Conservation (phyloP, 2,888 invertebrate genomes). For the Rhaphigaster nebulosa region DNA sequence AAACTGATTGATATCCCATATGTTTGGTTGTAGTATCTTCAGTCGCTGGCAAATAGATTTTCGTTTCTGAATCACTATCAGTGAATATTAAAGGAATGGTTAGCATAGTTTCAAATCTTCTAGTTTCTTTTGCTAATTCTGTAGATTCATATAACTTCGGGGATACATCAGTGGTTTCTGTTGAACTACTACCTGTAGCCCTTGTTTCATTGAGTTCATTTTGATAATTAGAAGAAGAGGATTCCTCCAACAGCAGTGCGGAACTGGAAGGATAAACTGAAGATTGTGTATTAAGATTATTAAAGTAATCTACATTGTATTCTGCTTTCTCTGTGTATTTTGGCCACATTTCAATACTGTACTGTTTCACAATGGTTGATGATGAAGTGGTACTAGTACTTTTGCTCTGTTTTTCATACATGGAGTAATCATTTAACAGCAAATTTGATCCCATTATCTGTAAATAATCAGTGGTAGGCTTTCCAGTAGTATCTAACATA, state of each 20-base stretch:
- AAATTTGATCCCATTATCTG: neutral
- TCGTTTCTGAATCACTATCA: neutral
- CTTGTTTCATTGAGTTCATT: neutral
- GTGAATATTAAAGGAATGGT: neutral
- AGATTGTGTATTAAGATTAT: neutral
- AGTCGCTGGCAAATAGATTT: neutral
- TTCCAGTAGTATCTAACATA: neutral
- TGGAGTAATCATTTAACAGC: neutral
- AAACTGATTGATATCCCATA: neutral
- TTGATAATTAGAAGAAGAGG: neutral
- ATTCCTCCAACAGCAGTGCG: neutral
- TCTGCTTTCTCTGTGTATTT: neutral
- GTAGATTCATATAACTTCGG: neutral
- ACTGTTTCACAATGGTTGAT: neutral
- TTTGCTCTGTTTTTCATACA: neutral
- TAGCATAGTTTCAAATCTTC: neutral
- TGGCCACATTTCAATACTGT: neutral
- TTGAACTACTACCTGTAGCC: neutral
- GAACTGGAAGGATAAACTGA: neutral
- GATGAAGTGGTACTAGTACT: neutral
- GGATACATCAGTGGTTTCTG: neutral
- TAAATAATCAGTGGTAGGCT: neutral
- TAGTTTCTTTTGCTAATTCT: neutral
- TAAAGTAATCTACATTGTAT: neutral
- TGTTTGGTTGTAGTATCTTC: neutral